Conservation (phyloP, 2,113 vertebrate species). For the Sakesphorus luctuosus region DNA sequence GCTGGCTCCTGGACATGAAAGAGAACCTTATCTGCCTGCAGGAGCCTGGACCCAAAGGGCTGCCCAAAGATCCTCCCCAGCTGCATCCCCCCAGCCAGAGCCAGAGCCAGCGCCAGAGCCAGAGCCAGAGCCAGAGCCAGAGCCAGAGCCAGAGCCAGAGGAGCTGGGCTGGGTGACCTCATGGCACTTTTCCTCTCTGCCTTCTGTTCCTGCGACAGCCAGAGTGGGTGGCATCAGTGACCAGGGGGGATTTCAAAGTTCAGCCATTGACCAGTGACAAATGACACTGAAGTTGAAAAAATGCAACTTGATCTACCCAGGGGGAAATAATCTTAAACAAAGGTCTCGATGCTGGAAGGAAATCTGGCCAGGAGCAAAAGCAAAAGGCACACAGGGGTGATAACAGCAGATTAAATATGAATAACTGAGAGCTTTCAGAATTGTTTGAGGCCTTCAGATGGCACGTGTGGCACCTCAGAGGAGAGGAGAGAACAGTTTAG, state of each 20-base stretch:
- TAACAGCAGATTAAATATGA: not conserved
- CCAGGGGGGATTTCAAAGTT: slow-evolving; percentile 23
- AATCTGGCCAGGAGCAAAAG: slow-evolving; percentile 3
- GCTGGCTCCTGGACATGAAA: slow-evolving; percentile 47
- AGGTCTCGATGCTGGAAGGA: not conserved
- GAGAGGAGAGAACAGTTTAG: not conserved
- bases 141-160: not conserved
- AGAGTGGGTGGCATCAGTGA: not conserved
- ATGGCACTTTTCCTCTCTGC: not conserved
- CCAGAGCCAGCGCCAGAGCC: not conserved
- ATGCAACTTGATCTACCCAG: not conserved
- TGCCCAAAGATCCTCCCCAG: not conserved
- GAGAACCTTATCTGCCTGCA: slow-evolving; percentile 36
- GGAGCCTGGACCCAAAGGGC: not conserved
- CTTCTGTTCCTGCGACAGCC: not conserved
- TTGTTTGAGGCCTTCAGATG: not conserved
- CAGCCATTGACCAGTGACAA: not conserved
- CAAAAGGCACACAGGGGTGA: not conserved
- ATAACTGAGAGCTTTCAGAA: not conserved
- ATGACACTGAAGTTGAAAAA: not conserved
- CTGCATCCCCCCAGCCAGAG: not conserved
- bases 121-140: no score
- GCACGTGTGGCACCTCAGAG: not conserved
- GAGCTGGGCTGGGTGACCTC: not conserved
- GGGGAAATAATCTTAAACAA: slow-evolving; percentile 21